These are phyloP conservation scores for Synanthedon andrenaeformis DNA, from an alignment of 2,888 invertebrate genomes.

Conservation along the genomic window DNA sequence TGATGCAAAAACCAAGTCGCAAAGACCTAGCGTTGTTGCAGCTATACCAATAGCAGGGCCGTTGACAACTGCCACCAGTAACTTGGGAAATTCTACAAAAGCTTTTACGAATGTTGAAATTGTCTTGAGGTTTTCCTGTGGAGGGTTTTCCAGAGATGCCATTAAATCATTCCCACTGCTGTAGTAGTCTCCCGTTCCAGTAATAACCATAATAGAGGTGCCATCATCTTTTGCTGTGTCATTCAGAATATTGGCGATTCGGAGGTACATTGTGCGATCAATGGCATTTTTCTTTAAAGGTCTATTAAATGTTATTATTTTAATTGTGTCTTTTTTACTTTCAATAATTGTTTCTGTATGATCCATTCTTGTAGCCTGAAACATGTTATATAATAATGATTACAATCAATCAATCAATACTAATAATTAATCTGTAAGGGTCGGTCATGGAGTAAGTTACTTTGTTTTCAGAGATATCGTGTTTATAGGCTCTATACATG, in stretches of 20 bases:
- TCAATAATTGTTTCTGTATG: slow-evolving; percentile 30
- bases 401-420: too few relatives aligned
- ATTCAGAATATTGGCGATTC: slow-evolving; percentile 73
- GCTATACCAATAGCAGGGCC: slow-evolving; percentile 95
- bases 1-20: slow-evolving; percentile 90
- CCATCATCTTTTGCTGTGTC: slow-evolving; percentile 76
- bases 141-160: slow-evolving; percentile 9
- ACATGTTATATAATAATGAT: neutral
- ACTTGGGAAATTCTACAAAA: slow-evolving; percentile 89
- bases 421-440: too few relatives aligned
- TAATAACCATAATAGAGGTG: slow-evolving; percentile 79
- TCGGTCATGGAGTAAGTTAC: too few relatives aligned
- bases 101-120: slow-evolving; percentile 75
- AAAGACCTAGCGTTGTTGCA: slow-evolving; percentile 85
- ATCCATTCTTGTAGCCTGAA: slow-evolving; percentile 11
- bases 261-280: slow-evolving; percentile 74
- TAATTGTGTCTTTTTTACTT: slow-evolving; percentile 29
- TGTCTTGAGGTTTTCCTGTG: slow-evolving; percentile 20
- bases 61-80: slow-evolving; percentile 89
- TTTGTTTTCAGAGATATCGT: too few relatives aligned
- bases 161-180: slow-evolving; percentile 86
- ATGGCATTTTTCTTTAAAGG: slow-evolving; percentile 86
- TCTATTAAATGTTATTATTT: slow-evolving; percentile 77
- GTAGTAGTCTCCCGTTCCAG: slow-evolving; percentile 84
- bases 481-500: too few relatives aligned